Evolutionary conservation across 2,888 invertebrate genomes (phyloP), one percentile per base, ranked within the genome.

Genomic region (Crossocerus cetratus): DNA sequence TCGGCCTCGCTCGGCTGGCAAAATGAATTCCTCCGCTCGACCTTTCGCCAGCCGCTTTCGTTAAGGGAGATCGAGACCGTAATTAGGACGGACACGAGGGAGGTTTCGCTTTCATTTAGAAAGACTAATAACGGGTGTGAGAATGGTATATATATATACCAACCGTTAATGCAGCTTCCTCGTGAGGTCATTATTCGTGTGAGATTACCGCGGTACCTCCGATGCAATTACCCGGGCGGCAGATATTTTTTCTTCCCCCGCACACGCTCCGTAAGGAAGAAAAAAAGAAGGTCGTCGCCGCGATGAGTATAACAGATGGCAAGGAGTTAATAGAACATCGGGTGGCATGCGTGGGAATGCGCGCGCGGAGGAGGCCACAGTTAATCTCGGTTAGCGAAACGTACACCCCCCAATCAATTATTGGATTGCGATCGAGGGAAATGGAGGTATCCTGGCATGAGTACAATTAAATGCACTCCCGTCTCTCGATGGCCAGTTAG

Each of bases 291-390:
- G 77, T 72, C 63, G 68, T 72, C 63, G 18, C 49, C 45, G 23
- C 57, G 74, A 80, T 65, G 69, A 74, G 70, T 60, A 67, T 68
- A 70, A 80, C 77, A 74, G 77, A 80, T 80, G 74, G 68, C 60
- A 21, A 55, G 42, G 66, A 70, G 53, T 68, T 72, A 80, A 74
- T 66, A 69, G 76, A 59, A 57, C 16, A 57, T 18, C 64, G 57
- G 8, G 62, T 55, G 20, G 32, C 32, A 32, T 69, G 74, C 75
- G 76, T 69, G 71, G 67, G 78, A 78, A 78, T 69, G 56, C 20
- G 55, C 23, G 56, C 20, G 55, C 23, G 62, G 65, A n/a, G 58
- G 72, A 63, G 45, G 63, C 32, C 2, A 32, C 63, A 54, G 54
- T 65, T 72, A 62, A 77, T 61, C 63, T 55, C 43, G 18, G 22